Percentiles rank a stretch among this genome's conserved stretches.
Conservation (phyloP, 2,113 vertebrate species). For the Dendropsophus ebraccatus region DNA sequence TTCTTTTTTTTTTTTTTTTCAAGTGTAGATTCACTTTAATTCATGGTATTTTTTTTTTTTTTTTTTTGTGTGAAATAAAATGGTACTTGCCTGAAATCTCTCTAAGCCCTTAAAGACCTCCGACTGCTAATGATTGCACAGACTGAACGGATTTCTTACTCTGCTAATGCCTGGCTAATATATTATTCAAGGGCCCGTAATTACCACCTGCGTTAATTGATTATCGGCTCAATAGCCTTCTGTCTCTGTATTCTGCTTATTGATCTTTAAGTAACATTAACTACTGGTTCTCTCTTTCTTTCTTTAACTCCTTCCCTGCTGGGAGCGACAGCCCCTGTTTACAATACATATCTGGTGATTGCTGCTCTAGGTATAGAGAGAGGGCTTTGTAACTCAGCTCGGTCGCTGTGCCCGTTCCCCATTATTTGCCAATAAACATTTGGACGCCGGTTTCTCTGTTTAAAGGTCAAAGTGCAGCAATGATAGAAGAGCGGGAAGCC, state of each 20-base stretch:
- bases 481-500: background rate
- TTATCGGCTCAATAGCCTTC: conserved; percentile 32
- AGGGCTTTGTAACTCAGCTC: background rate
- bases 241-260: conserved; percentile 34
- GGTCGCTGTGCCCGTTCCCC: no score
- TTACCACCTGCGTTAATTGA: conserved; percentile 46
- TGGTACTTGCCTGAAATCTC: conserved; percentile 4
- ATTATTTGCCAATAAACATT: conserved; percentile 10
- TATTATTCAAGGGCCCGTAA: conserved; percentile 45
- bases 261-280: conserved; percentile 37
- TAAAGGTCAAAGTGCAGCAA: background rate
- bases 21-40: conserved; percentile 16
- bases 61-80: conserved; percentile 22
- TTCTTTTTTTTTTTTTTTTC: conserved; percentile 1
- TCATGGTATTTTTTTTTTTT: background rate
- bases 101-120: conserved; percentile 29
- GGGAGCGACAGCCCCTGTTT: background rate
- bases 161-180: conserved; percentile 62
- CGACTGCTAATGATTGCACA: conserved; percentile 30
- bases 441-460: background rate
- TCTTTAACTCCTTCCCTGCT: conserved; percentile 7
- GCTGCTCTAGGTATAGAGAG: background rate
- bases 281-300: background rate
- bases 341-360: background rate
- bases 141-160: conserved; percentile 25